Evolutionary conservation across 2,888 invertebrate genomes (phyloP).

Genomic region (Lasioglossum malachurum): DNA sequence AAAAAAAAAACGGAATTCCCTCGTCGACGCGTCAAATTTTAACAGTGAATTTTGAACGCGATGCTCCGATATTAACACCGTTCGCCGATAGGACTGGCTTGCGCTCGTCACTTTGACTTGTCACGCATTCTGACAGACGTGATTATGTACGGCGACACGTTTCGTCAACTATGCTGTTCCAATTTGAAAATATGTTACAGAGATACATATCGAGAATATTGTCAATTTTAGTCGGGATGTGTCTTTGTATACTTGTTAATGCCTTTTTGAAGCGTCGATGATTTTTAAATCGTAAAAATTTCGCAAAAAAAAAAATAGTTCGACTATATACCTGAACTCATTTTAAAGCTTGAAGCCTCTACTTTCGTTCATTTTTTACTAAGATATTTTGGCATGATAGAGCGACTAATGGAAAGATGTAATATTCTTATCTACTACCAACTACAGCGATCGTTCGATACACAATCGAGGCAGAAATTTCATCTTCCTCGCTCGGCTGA

Average conservation of each 20-base stretch:
- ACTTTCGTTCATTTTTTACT: neutral
- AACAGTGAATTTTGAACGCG: conserved; percentile 14
- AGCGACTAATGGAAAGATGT: neutral
- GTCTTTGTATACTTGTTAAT: neutral
- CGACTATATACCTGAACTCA: neutral
- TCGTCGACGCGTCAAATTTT: conserved; percentile 17
- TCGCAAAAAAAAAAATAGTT: neutral
- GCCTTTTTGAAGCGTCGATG: neutral
- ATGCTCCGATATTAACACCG: neutral
- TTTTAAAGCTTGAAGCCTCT: neutral
- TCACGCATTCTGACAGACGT: no score
- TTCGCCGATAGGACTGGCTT: neutral
- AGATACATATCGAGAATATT: neutral
- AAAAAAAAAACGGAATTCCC: conserved; percentile 3
- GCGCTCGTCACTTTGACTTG: neutral
- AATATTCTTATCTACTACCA: neutral
- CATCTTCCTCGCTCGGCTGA: conserved; percentile 38
- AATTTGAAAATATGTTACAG: neutral
- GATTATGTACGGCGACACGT: neutral
- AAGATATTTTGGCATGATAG: neutral
- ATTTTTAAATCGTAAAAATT: neutral
- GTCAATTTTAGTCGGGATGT: neutral
- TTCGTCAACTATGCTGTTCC: neutral
- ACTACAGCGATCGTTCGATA: neutral
- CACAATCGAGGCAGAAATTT: conserved; percentile 45